Evolutionary conservation across 2,888 invertebrate species (phyloP).

Genomic region (Platycheirus rosarum): DNA sequence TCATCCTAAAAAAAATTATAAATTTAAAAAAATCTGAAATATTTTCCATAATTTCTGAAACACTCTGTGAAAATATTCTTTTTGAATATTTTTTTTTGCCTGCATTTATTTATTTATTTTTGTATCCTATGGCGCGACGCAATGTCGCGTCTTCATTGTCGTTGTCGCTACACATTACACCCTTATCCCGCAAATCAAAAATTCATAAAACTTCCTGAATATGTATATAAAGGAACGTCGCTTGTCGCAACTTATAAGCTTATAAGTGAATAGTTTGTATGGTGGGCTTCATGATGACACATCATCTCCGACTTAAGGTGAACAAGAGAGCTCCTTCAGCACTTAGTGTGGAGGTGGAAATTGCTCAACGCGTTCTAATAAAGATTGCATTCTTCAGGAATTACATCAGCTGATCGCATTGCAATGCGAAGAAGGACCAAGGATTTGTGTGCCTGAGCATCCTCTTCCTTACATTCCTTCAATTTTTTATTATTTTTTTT

Average conservation of each 20-base stretch:
- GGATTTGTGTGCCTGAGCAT: slow-evolving; percentile 48
- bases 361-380: slow-evolving; percentile 24
- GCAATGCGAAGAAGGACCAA: slow-evolving; percentile 31
- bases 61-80: not conserved
- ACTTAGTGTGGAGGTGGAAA: slow-evolving; percentile 39
- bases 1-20: too few relatives aligned
- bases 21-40: not conserved
- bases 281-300: not conserved
- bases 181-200: slow-evolving; percentile 24
- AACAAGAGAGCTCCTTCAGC: slow-evolving; percentile 23
- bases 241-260: not conserved
- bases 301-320: slow-evolving; percentile 19
- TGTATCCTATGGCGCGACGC: not conserved
- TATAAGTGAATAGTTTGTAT: not conserved
- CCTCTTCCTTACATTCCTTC: too few relatives aligned
- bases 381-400: slow-evolving; percentile 44
- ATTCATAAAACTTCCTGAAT: slow-evolving; percentile 18
- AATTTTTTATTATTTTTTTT: slow-evolving; percentile 5
- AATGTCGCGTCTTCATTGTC: not conserved
- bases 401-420: slow-evolving; percentile 36
- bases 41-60: not conserved
- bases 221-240: slow-evolving; percentile 1
- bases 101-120: too few relatives aligned
- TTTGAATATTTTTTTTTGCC: too few relatives aligned
- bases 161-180: not conserved